Base-by-base conservation (phyloP, 1,140 invertebrate genomes). In the Atta texana region DNA sequence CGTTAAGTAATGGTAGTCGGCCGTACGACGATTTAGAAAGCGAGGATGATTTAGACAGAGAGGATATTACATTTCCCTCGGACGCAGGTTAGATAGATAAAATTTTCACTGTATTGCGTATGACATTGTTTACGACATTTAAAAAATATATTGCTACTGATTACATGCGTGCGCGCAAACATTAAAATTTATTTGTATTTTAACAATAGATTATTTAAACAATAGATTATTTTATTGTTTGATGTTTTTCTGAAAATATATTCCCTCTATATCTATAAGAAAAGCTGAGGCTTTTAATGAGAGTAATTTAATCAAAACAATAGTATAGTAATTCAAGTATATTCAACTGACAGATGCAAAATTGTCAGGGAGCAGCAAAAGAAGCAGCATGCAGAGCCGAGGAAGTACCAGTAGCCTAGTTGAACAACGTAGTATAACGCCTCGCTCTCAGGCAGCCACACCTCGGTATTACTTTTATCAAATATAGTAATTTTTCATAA, bases 361-460 rank as follows among this genome's bases (percentile, higher is more conserved):
- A 94, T 94, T 96, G 90, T 96, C 96, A 93, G 97, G 97, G 76
- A 97, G 97, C 95, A 98, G 98, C 94, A 98, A 98, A 94, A 96
- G 98, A 89, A 97, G 98, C 94, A 98, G 98, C 93, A 97, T 98
- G 95, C 98, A 98, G 95, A 98, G 98, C 94, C 96, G 98, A 86
- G 98, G 98, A 92, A 98, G 98, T 94, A 98, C 97, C 71, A 98
- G 97, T 89, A 98, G 97, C 95, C 95, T 98, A 92, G 95, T 97
- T 87, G 97, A 98, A 90, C 97, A 97, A 94, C 96, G 97, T 93
- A 98, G 97, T 94, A 97, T 98, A 94, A 98, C 97, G 91, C 97
- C 97, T 90, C 96, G 98, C 95, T 98, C 98, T 95, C 98, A 98
- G 96, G 97, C 98, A 92, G 97, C 97, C 93, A 98, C 98, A 93